A percentile compares a stretch with the other conserved stretches of the same genome.
phyloP scores from a whole-genome alignment of 2,113 vertebrate species.

The Sinocyclocheilus anophthalmus region DNA sequence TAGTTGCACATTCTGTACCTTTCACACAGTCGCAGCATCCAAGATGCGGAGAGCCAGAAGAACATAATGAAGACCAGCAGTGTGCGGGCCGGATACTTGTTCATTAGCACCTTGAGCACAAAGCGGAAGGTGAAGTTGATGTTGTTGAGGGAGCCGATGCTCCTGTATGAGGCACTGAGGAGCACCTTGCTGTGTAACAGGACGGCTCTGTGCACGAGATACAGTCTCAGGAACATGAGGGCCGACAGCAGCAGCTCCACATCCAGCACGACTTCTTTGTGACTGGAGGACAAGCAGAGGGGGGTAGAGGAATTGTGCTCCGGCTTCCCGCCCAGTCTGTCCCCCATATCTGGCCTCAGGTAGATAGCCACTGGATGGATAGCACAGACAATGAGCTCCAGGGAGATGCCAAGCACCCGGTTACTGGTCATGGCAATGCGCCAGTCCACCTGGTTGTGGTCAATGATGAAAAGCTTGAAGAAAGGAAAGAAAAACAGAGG shows the following conservation, averaged over 20 bases:
- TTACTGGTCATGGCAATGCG: constrained; percentile 83
- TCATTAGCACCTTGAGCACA: constrained; percentile 89
- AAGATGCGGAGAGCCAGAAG: constrained; percentile 85
- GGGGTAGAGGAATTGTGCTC: constrained; percentile 32
- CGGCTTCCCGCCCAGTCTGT: not conserved
- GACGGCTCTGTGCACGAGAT: constrained; percentile 85
- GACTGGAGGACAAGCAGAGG: constrained; percentile 63
- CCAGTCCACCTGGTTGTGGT: constrained; percentile 87
- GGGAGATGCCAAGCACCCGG: constrained; percentile 74
- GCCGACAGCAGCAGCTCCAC: constrained; percentile 80
- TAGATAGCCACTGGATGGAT: constrained; percentile 82
- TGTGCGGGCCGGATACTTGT: constrained; percentile 83
- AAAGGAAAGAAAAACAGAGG: constrained; percentile 30
- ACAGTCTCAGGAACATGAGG: constrained; percentile 88
- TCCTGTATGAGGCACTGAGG: constrained; percentile 89
- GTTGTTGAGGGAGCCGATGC: constrained; percentile 90
- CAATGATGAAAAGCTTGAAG: constrained; percentile 85
- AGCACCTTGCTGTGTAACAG: constrained; percentile 87
- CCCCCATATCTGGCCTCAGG: constrained; percentile 60
- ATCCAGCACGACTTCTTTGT: constrained; percentile 64
- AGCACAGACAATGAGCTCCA: constrained; percentile 84
- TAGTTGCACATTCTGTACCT: constrained; percentile 72
- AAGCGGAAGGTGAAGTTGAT: constrained; percentile 91
- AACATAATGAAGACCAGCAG: constrained; percentile 83
- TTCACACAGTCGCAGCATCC: constrained; percentile 90